phyloP scores from a whole-genome alignment of 2,797 vertebrate species.

The Cirrhinus molitorella region DNA sequence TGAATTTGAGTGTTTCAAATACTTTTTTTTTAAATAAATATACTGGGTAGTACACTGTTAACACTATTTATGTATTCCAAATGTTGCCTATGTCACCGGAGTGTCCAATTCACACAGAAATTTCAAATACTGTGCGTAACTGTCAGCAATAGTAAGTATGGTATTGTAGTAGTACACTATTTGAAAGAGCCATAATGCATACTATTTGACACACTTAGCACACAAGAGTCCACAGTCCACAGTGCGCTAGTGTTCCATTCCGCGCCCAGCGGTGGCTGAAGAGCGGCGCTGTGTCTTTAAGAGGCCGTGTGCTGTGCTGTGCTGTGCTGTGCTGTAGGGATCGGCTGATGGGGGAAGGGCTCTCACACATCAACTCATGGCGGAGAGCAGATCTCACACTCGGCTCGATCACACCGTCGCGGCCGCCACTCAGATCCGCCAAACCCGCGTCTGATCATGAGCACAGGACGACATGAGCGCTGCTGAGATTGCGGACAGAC shows the following conservation, averaged over 20 bases:
- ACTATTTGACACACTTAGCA: neutral
- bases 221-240: neutral
- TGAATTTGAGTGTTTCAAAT: too few species aligned
- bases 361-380: slow-evolving; percentile 41
- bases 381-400: slow-evolving; percentile 28
- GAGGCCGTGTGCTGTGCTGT: slow-evolving; percentile 64
- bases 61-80: neutral
- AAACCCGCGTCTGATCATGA: slow-evolving; percentile 56
- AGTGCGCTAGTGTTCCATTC: neutral
- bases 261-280: neutral
- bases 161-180: neutral
- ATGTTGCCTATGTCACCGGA: neutral
- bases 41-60: neutral
- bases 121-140: neutral
- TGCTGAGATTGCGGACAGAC: slow-evolving; percentile 80
- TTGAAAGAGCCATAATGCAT: neutral
- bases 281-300: slow-evolving; percentile 71
- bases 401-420: slow-evolving; percentile 69
- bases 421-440: slow-evolving; percentile 57
- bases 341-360: slow-evolving; percentile 73
- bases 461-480: slow-evolving; percentile 77
- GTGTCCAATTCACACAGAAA: neutral
- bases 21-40: too few species aligned
- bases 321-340: slow-evolving; percentile 66
- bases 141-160: neutral